Conservation (phyloP, 2,888 invertebrate species). For the Linnaemya vulpina region DNA sequence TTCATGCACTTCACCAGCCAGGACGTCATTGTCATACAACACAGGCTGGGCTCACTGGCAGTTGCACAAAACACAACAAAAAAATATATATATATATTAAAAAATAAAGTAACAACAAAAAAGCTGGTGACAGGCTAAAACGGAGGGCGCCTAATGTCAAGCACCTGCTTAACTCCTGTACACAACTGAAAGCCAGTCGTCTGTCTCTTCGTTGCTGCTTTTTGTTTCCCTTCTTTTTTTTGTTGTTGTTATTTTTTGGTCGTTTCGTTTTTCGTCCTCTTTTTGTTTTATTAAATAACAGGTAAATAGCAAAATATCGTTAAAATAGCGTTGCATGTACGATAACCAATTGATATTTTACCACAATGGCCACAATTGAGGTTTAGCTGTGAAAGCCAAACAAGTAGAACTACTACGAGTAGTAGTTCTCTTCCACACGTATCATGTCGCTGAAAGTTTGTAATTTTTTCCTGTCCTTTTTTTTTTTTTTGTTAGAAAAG, state of each 20-base stretch:
- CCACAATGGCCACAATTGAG: conserved; percentile 71
- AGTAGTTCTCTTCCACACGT: conserved; percentile 13
- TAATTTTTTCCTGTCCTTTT: too few relatives aligned
- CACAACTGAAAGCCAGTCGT: conserved; percentile 44
- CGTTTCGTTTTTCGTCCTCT: neutral
- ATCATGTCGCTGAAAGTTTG: conserved; percentile 8
- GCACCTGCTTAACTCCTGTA: conserved; percentile 64
- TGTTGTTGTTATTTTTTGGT: neutral
- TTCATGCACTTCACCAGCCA: conserved; percentile 32
- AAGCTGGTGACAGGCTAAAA: conserved; percentile 35
- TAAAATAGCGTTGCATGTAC: conserved; percentile 68
- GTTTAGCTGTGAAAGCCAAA: conserved; percentile 62
- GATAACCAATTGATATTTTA: conserved; percentile 69
- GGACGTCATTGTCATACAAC: conserved; percentile 33
- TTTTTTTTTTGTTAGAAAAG: neutral
- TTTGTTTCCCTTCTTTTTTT: neutral
- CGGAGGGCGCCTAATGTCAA: conserved; percentile 65
- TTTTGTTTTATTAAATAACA: conserved; percentile 42
- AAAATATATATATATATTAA: too few relatives aligned
- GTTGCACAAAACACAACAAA: neutral
- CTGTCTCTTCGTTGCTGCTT: conserved; percentile 2
- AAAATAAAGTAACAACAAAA: conserved; percentile 19
- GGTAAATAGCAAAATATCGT: conserved; percentile 71
- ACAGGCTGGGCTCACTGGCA: conserved; percentile 11
- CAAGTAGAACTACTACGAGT: conserved; percentile 32